Percentiles rank a stretch among this genome's conserved stretches.
phyloP scores from a whole-genome alignment of 2,113 vertebrate species.

The Amphiprion ocellaris region DNA sequence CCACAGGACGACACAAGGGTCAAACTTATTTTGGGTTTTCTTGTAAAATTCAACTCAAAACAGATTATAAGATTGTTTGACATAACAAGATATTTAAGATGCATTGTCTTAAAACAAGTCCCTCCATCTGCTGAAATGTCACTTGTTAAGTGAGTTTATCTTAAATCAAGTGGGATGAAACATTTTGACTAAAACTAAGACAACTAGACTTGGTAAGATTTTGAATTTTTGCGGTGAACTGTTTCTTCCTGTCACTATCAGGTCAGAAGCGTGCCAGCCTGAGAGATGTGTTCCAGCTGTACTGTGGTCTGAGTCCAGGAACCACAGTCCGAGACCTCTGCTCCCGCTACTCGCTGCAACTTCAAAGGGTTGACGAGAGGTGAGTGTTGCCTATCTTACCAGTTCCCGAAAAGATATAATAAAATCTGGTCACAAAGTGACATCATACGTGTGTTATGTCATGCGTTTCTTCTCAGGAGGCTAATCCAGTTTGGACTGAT shows the following conservation, averaged over 20 bases:
- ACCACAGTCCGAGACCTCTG: conserved; percentile 86
- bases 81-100: no score
- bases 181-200: no score
- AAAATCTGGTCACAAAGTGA: not conserved
- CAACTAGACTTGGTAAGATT: no score
- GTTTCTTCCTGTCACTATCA: conserved; percentile 58
- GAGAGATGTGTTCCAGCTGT: conserved; percentile 88
- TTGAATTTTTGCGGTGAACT: not conserved
- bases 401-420: conserved; percentile 22
- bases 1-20: no score
- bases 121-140: no score
- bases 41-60: no score
- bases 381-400: conserved; percentile 59
- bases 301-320: conserved; percentile 85
- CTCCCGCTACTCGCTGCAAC: conserved; percentile 92
- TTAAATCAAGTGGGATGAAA: no score
- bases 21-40: no score
- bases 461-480: conserved; percentile 82
- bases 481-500: conserved; percentile 98
- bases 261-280: conserved; percentile 93
- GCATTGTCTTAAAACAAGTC: no score
- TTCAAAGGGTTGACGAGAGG: conserved; percentile 96
- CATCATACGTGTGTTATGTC: not conserved
- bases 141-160: no score
- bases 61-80: no score